These are phyloP conservation scores for Andrena flavipes DNA, from an alignment of 2,888 invertebrate species.

Conservation along the genomic window DNA sequence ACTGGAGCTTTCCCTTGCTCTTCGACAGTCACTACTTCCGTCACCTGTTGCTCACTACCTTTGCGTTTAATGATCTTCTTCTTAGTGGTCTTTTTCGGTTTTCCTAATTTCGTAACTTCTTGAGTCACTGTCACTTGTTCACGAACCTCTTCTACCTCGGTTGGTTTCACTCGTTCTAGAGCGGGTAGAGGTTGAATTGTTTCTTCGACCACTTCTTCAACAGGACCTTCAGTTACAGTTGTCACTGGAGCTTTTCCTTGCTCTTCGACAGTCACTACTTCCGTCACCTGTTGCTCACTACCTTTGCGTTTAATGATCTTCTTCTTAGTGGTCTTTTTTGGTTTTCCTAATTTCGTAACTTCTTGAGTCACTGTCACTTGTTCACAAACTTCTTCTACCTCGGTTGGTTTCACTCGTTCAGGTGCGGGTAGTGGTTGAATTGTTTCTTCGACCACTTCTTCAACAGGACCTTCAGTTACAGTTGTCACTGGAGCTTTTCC, in stretches of 20 bases:
- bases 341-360: conserved; percentile 81
- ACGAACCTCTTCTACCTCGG: conserved; percentile 42
- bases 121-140: conserved; percentile 46
- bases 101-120: conserved; percentile 74
- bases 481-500: conserved; percentile 69
- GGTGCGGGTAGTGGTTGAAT: neutral
- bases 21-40: conserved; percentile 65
- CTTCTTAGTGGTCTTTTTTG: conserved; percentile 78
- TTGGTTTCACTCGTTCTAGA: conserved; percentile 76
- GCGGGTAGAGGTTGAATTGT: conserved; percentile 37
- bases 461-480: conserved; percentile 62
- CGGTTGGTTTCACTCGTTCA: conserved; percentile 72
- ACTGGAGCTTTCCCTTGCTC: conserved; percentile 63
- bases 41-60: conserved; percentile 74
- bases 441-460: conserved; percentile 60
- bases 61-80: conserved; percentile 79
- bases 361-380: conserved; percentile 70
- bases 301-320: conserved; percentile 77
- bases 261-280: conserved; percentile 68
- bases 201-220: conserved; percentile 31
- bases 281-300: conserved; percentile 75
- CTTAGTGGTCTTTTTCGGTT: conserved; percentile 72
- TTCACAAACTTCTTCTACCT: conserved; percentile 74
- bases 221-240: conserved; percentile 50
- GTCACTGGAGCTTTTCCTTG: conserved; percentile 70